A percentile compares a stretch with the other conserved stretches of the same genome.
Conservation (phyloP, 1,140 invertebrate species). For the Lethocerus indicus region DNA sequence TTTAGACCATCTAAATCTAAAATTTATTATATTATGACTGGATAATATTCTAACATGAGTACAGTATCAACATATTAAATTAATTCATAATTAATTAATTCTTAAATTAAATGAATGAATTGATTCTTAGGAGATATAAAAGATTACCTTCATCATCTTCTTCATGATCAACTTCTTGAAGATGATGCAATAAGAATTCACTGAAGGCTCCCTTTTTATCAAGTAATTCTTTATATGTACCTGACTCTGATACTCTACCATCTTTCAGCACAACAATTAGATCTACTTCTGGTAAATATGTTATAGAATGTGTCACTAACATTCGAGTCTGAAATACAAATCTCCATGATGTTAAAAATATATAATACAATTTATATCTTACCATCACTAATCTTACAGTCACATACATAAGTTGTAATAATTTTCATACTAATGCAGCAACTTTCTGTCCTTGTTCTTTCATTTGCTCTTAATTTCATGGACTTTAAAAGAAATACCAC, state of each 20-base stretch:
- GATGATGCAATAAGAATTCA: conserved; percentile 65
- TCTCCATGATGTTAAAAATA: neutral
- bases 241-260: conserved; percentile 66
- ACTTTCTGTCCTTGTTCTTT: too few relatives aligned
- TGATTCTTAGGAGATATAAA: neutral
- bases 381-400: too few relatives aligned
- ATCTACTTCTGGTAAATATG: conserved; percentile 74
- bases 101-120: neutral
- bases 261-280: conserved; percentile 72
- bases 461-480: too few relatives aligned
- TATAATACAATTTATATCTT: too few relatives aligned
- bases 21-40: conserved; percentile 1
- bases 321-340: conserved; percentile 40
- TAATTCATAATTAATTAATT: neutral
- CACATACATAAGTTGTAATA: too few relatives aligned
- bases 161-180: conserved; percentile 43
- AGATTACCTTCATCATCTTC: conserved; percentile 10
- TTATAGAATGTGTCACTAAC: conserved; percentile 79
- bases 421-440: neutral
- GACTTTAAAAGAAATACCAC: too few relatives aligned
- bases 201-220: conserved; percentile 66
- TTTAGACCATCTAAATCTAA: conserved; percentile 14
- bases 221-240: conserved; percentile 65
- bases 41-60: neutral
- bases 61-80: neutral